Evolutionary conservation across 2,797 vertebrate genomes (phyloP), one percentile per base, ranked within the genome.

Genomic region (Emys orbicularis): DNA sequence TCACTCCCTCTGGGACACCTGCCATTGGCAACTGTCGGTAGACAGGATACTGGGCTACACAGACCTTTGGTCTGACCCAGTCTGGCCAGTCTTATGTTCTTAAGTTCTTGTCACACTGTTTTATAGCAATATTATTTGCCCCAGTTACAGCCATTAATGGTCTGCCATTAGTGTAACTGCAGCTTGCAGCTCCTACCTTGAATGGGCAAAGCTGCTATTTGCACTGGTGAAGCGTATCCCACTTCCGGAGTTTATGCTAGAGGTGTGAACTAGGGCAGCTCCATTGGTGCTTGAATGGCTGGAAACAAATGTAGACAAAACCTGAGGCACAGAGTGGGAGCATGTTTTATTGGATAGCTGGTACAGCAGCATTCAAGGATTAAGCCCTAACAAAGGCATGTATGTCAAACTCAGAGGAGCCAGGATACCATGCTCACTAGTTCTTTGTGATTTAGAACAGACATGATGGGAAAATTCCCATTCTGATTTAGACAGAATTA

Each of bases 391-490:
- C 3, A 8, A 88, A 85, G 34, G 47, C 50, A 83, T 15, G 44
- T 59, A 61, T 52, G 83, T 9, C 61, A 94, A 89, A 88, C 85
- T 94, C 94, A 97, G 90, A 80, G 85, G 89, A 80, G 85, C 1
- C 44, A 29, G 25, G 25, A 49, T 47, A 5, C 1, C 31, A 61
- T 56, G 91, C 86, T 61, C n/a, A 72, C 11, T 95, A 81, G 31
- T 23, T 37, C 25, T 87, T 91, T 47, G 61, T 86, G 61, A 49
- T 85, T 80, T 50, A 53, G n/a, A 76, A 72, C 80, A 65, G 82
- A 74, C 41, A 29, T 1, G 8, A n/a, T 54, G 25, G 47, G 8
- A 81, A 95, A 95, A 90, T 11, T 37, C 84, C 68, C 84, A 84
- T 87, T 47, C 89, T 89, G 93, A 88, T 93, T 65, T 82, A 93